A percentile compares a stretch with the other conserved stretches of the same genome.
phyloP scores from a whole-genome alignment of 2,113 vertebrate genomes.

The Murina feae region DNA sequence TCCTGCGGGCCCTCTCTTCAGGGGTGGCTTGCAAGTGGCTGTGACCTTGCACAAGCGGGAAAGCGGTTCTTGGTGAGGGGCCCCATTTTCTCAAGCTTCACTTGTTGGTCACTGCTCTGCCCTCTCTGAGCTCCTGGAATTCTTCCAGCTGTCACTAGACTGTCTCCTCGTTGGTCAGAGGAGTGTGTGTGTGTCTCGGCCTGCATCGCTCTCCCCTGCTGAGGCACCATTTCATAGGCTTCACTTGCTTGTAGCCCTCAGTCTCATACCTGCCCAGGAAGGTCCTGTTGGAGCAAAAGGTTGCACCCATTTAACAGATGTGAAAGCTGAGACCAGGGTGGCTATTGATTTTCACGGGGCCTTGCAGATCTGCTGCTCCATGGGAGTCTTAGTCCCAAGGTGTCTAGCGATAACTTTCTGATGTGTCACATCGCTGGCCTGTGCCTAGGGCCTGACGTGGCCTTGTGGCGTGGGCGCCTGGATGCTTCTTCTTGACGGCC shows the following conservation, averaged over 20 bases:
- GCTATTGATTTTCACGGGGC: neutral
- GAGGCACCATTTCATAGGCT: neutral
- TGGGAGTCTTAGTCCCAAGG: accelerated
- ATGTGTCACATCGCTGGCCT: accelerated
- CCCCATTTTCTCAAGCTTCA: neutral
- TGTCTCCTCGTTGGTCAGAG: neutral
- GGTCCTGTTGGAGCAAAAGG: neutral
- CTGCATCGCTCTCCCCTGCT: too few species aligned
- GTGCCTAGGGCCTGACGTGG: neutral
- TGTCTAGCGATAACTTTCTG: neutral
- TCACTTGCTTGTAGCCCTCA: neutral
- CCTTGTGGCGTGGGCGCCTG: accelerated
- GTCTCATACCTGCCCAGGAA: neutral
- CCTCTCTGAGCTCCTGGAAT: neutral
- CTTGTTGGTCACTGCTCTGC: neutral
- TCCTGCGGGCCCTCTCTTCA: neutral
- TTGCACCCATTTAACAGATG: neutral
- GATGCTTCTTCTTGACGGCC: accelerated
- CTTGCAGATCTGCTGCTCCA: neutral
- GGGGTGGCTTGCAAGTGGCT: neutral
- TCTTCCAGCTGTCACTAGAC: neutral
- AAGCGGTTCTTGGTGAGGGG: neutral
- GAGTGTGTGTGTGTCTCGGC: neutral
- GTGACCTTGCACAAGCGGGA: neutral
- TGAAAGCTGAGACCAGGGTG: neutral